Evolutionary conservation across 2,113 vertebrate genomes (phyloP), one percentile per base, ranked within the genome.

Genomic region (Acrocephalus kingi): DNA sequence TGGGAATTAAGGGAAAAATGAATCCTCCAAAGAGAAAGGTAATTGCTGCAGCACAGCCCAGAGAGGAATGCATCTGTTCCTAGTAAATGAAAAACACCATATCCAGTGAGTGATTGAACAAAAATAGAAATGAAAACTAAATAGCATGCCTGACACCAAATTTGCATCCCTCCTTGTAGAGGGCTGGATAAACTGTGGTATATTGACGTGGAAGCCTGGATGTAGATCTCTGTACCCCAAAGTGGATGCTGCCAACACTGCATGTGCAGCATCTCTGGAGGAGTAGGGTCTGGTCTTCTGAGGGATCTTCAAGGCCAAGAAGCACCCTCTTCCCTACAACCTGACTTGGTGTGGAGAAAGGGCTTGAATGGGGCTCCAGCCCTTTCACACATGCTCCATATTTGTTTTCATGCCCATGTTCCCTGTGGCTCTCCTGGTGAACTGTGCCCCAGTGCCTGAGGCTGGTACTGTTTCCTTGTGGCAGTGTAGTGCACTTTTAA

Each of bases 21-120:
- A 84, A 68, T 84, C 55, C 89, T 72, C 80, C 67, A 63, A 68
- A 84, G 69, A 72, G 61, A 78, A 88, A 81, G 0, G 7, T 71
- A 78, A 75, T 71, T 92, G 81, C 56, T 90, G 56, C 49, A 89
- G 58, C 45, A 41, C 90, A 75, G 43, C 46, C 45, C 61, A 80
- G 86, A 83, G 82, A 89, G 84, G 83, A 77, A 94, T 46, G 61
- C 59, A 45, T 76, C 56, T 69, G 66, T 69, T 92, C 39, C 66
- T 63, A 74, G 62, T 52, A 76, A 94, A 94, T 61, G 43, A 52
- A 61, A 89, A 76, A 41, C 20, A 30, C 69, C 52, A 8, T 55
- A 31, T 81, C 46, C 2, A 3, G 22, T 43, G 69, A 56, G 31
- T 72, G 67, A 45, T 56, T 27, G 41, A 68, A 63, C 51, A 75